Conservation (phyloP, 2,113 vertebrate species). For the Sialia sialis region DNA sequence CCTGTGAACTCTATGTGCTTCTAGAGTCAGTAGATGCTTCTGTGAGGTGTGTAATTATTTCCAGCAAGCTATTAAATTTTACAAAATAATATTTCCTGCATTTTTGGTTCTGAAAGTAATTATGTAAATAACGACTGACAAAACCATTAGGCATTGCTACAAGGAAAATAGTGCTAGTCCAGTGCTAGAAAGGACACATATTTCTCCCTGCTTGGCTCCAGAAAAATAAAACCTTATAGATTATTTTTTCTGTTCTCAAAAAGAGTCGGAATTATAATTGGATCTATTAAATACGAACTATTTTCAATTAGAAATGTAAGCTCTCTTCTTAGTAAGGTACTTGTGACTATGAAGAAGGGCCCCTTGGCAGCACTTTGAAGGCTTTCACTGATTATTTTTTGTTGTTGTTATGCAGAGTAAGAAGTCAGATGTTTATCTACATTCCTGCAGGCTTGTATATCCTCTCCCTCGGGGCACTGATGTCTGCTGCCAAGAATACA, state of each 20-base stretch:
- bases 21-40: not conserved
- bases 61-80: not conserved
- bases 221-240: not conserved
- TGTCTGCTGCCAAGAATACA: not conserved
- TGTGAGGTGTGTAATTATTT: not conserved
- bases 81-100: not conserved
- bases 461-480: not conserved
- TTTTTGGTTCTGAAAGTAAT: not conserved
- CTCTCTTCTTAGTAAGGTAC: not conserved
- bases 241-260: not conserved
- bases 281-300: not conserved
- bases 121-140: not conserved
- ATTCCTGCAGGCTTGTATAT: constrained; percentile 42
- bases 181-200: not conserved
- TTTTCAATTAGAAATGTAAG: not conserved
- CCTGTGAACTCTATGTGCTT: not conserved
- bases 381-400: not conserved
- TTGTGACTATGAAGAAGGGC: not conserved
- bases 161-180: not conserved
- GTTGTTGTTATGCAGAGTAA: not conserved
- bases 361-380: not conserved
- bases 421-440: constrained; percentile 22
- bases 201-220: not conserved
- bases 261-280: not conserved
- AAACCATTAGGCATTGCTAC: not conserved